Conservation (phyloP, 92 coral and sea anemone genomes). For the Galaxea fascicularis region DNA sequence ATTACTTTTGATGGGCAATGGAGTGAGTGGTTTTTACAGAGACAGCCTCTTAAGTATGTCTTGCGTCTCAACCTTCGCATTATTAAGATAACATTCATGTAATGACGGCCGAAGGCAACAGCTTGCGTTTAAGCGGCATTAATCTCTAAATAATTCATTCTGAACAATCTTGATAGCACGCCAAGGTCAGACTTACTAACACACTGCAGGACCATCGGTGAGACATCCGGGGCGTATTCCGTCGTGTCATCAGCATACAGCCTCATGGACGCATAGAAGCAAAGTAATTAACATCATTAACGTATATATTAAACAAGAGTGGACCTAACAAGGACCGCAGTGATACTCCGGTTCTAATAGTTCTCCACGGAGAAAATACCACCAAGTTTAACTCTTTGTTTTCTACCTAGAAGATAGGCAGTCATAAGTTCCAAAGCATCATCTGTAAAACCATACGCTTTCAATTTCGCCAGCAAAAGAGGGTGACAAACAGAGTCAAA, state of each 20-base stretch:
- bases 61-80: constrained; percentile 33
- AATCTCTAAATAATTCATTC: constrained; percentile 20
- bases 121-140: constrained; percentile 46
- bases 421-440: background rate
- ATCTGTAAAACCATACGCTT: too few species aligned
- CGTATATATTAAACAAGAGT: too few species aligned
- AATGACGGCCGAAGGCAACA: constrained; percentile 39
- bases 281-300: background rate
- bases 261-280: background rate
- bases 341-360: background rate
- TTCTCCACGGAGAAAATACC: background rate
- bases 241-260: background rate
- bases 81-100: constrained; percentile 49
- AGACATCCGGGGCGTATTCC: constrained; percentile 32
- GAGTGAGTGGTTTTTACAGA: too few species aligned
- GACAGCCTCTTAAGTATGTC: constrained; percentile 39
- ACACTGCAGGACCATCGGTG: constrained; percentile 38
- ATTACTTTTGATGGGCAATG: too few species aligned
- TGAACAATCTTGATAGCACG: constrained; percentile 25
- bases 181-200: constrained; percentile 26
- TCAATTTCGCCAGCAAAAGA: background rate
- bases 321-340: too few species aligned
- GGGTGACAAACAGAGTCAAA: background rate
- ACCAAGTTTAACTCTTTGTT: constrained; percentile 8
- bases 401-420: background rate